Percentiles rank a stretch among this genome's conserved stretches.
Evolutionary conservation across 2,888 invertebrate species (phyloP).

Genomic region (Thymelicus lineola): DNA sequence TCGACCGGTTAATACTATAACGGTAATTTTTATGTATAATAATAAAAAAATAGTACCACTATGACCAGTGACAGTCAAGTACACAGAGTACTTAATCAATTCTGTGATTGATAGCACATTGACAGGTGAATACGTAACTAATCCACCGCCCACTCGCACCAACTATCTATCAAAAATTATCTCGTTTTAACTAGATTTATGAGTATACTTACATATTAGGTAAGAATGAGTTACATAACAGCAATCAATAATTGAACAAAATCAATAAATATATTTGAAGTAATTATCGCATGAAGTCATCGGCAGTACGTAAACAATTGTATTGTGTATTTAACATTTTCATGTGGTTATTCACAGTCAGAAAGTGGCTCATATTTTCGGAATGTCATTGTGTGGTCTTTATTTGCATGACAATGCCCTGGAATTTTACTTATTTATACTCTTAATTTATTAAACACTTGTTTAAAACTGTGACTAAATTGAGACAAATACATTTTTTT

Average conservation of each 20-base stretch:
- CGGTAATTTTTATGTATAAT: too few species aligned
- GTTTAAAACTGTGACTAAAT: conserved; percentile 1
- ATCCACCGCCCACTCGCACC: too few species aligned
- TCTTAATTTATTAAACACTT: conserved; percentile 11
- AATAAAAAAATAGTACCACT: too few species aligned
- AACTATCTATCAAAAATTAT: too few species aligned
- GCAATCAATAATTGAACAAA: neutral
- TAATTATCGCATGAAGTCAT: conserved; percentile 27
- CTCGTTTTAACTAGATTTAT: too few species aligned
- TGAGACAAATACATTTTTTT: neutral
- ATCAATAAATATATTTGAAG: neutral
- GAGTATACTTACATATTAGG: too few species aligned
- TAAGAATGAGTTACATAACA: neutral
- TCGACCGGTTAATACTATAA: too few species aligned
- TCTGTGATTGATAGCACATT: too few species aligned
- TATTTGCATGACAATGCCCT: conserved; percentile 42
- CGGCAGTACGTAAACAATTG: conserved; percentile 26
- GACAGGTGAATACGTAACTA: too few species aligned
- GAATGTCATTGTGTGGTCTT: conserved; percentile 43
- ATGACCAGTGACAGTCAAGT: too few species aligned
- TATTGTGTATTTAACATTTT: conserved; percentile 14
- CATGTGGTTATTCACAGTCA: conserved; percentile 6
- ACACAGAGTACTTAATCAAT: too few species aligned
- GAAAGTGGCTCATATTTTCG: conserved; percentile 35
- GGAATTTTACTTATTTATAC: conserved; percentile 5